Evolutionary conservation across 2,797 vertebrate genomes (phyloP), one percentile per base, ranked within the genome.

Genomic region (Amphiprion clarkii): DNA sequence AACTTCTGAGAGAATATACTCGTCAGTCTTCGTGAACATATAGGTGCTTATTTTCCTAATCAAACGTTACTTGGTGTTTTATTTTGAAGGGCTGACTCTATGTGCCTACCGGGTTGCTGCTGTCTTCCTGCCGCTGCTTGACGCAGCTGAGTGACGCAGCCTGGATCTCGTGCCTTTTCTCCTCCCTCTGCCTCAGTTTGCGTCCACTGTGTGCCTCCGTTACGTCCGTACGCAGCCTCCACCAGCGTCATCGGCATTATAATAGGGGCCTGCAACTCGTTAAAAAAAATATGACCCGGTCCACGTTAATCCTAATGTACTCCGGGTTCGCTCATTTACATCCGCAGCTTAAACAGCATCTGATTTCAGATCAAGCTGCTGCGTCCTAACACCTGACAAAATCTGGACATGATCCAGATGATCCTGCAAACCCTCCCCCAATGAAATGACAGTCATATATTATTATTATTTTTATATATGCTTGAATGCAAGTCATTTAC

Each of bases 161-260:
- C 58, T 64, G 3, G 83, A 78, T 91, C 92, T 71, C 91, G 83
- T 84, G 83, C 63, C 87, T 70, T 85, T 56, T 65, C 93, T 88
- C 92, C 94, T 87, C 93, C 92, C 92, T 86, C 88, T 89, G 84
- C 57, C 63, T 65, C 85, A 62, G 61, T 77, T 88, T 93, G 90
- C 94, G 93, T 94, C 89, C 79, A 67, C 81, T 88, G 83, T 90
- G 83, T 90, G 87, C 91, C 93, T 94, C 92, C 90, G 92, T 95
- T 95, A 95, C 95, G 94, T 95, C 89, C 70, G 74, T 54, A 78
- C 83, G 84, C 89, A 63, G 67, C 86, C 71, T 85, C 82, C 75
- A 86, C 84, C 4, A 54, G 83, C 94, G 94, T 94, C 94, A 93
- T 88, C 91, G 53, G 88, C 69, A 79, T 92, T 83, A 86, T 82